Conservation (phyloP, 1,140 invertebrate genomes). For the Drosophila truncata region DNA sequence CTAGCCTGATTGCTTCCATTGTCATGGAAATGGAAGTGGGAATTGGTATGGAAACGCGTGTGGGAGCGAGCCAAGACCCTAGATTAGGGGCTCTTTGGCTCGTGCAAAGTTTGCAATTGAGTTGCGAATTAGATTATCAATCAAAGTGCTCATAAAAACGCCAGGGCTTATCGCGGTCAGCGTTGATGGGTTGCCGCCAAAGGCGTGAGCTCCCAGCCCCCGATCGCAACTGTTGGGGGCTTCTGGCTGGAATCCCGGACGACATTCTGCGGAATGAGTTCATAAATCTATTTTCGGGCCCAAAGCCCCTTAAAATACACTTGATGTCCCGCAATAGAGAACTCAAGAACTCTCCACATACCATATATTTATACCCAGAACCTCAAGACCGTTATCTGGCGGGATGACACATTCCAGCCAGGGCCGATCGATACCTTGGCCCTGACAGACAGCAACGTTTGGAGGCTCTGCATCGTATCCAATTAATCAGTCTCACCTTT, state of each 20-base stretch:
- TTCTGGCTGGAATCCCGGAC: conserved; percentile 30
- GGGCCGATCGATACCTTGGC: conserved; percentile 42
- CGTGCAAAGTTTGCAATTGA: conserved; percentile 50
- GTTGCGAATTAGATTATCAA: conserved; percentile 54
- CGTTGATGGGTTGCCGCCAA: conserved; percentile 33
- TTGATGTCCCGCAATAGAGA: conserved; percentile 29
- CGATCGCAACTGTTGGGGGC: conserved; percentile 13
- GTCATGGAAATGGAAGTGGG: conserved; percentile 45
- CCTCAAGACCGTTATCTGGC: conserved; percentile 28
- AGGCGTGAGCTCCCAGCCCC: conserved; percentile 1
- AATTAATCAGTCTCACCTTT: conserved; percentile 49
- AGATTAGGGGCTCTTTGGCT: conserved; percentile 23
- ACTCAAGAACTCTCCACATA: conserved; percentile 17
- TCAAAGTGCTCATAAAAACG: conserved; percentile 53
- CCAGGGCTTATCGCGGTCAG: conserved; percentile 38
- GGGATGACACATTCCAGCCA: conserved; percentile 35
- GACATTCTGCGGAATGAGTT: conserved; percentile 31
- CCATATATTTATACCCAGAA: not conserved
- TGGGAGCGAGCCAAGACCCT: conserved; percentile 21
- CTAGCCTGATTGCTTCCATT: conserved; percentile 37
- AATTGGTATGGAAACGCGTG: conserved; percentile 16
- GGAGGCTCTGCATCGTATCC: conserved; percentile 37
- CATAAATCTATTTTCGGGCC: conserved; percentile 58
- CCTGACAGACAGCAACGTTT: conserved; percentile 24
- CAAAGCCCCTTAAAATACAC: conserved; percentile 35